A percentile compares a stretch with the other conserved stretches of the same genome.
Evolutionary conservation across 2,113 vertebrate species (phyloP).

Genomic region (Eretmochelys imbricata): DNA sequence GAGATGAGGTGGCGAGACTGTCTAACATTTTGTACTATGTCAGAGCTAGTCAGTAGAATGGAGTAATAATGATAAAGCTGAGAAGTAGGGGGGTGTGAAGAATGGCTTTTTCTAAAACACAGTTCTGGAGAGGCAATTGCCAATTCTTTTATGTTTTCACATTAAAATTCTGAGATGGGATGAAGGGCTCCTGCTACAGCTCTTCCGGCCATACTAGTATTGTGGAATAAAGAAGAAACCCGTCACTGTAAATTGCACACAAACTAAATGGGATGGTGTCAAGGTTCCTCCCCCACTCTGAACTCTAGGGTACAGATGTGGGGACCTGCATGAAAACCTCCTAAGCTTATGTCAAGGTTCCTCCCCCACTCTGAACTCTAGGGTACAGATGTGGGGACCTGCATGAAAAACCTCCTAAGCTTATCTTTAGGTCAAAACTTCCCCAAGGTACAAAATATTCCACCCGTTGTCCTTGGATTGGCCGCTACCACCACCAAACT

Average conservation of each 20-base stretch:
- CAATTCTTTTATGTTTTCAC: slow-evolving; percentile 18
- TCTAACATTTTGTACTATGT: background rate
- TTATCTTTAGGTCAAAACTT: too few relatives aligned
- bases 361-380: too few relatives aligned
- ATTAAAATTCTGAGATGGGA: background rate
- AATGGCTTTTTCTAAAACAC: slow-evolving; percentile 24
- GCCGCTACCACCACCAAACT: too few relatives aligned
- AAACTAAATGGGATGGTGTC: background rate
- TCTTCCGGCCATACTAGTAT: background rate
- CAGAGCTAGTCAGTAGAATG: background rate
- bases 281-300: too few relatives aligned
- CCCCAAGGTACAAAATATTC: too few relatives aligned
- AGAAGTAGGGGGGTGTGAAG: slow-evolving; percentile 24
- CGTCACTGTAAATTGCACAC: background rate
- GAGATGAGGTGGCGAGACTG: background rate
- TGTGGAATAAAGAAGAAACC: background rate
- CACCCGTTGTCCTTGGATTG: too few relatives aligned
- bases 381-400: too few relatives aligned
- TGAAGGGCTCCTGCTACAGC: background rate
- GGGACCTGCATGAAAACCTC: too few relatives aligned
- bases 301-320: too few relatives aligned
- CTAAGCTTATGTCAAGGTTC: too few relatives aligned
- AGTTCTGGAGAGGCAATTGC: slow-evolving; percentile 3
- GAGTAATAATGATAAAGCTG: slow-evolving; percentile 13
- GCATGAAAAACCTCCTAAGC: too few relatives aligned